These are phyloP conservation scores for Lycia hirtaria DNA, from an alignment of 2,888 invertebrate genomes.

Conservation along the genomic window DNA sequence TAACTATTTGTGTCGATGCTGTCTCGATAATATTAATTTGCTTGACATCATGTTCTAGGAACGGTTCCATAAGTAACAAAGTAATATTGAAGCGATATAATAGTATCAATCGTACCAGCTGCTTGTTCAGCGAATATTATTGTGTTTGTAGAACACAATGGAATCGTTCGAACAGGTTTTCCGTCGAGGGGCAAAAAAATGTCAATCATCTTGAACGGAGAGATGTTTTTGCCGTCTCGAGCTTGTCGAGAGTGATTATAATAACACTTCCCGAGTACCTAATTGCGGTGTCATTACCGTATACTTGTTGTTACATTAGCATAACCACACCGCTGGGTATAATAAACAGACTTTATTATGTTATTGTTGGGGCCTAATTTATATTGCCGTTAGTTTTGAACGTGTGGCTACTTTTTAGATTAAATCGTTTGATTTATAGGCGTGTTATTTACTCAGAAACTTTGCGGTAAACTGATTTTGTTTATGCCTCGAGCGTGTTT, in stretches of 20 bases:
- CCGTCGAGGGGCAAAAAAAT: conserved; percentile 49
- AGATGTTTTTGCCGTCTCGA: conserved; percentile 51
- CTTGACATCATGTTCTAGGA: conserved; percentile 39
- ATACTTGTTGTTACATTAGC: conserved; percentile 53
- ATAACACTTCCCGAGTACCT: conserved; percentile 56
- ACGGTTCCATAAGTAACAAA: conserved; percentile 32
- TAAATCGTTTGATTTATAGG: conserved; percentile 32
- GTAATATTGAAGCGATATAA: conserved; percentile 20
- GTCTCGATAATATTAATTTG: conserved; percentile 51
- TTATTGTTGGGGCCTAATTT: conserved; percentile 37
- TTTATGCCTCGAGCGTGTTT: conserved; percentile 27
- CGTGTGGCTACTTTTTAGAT: conserved; percentile 25
- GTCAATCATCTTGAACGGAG: conserved; percentile 60
- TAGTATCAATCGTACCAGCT: conserved; percentile 34
- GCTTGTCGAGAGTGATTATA: conserved; percentile 54
- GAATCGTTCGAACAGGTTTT: conserved; percentile 53
- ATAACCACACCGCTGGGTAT: conserved; percentile 48
- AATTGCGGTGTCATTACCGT: conserved; percentile 58
- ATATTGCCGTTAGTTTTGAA: conserved; percentile 34
- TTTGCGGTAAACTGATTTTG: conserved; percentile 28
- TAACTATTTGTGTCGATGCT: conserved; percentile 60
- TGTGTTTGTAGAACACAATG: conserved; percentile 38
- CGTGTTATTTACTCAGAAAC: conserved; percentile 30
- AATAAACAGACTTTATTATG: conserved; percentile 39
- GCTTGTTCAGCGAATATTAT: conserved; percentile 29